Evolutionary conservation across 2,113 vertebrate species (phyloP), one percentile per base, ranked within the genome.

Genomic region (Pyrgilauda ruficollis): DNA sequence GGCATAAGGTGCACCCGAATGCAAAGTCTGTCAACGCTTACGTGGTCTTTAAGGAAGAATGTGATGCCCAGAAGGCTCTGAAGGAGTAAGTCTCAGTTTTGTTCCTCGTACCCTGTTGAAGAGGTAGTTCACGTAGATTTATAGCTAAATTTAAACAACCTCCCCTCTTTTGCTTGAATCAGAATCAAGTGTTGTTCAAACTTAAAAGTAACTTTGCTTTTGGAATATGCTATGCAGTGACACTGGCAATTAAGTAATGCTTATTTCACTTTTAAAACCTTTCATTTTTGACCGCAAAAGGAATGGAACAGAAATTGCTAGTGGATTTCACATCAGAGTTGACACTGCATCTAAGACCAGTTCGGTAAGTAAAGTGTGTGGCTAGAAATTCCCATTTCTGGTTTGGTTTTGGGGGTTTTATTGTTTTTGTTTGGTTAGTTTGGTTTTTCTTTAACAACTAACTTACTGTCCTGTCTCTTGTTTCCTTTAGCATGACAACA

Each of bases 11-110:
- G 73, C 99, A 99, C 86, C 98, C 99, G 1, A 98, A 98, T 59
- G 98, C 96, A 31, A 98, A 98, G 72, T 99, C 97, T 27, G 35
- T 99, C 33, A 99, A 99, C 18, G 99, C 99, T 23, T 99, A 99
- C 3, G 87, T 99, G 11, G 99, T 99, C n/a, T 99, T 99, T 90
- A 98, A 98, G 67, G 98, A 98, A 4, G 97, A 99, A 50, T 90
- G 93, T 1, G 97, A 96, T 9, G 99, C 98, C 10, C 7, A 61
- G 20, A 97, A 92, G 37, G 99, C 99, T 13, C 52, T 99, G 56
- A 94, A 98, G 52, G 98, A 98, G 99, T 99, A 94, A 96, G 82
- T 95, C 46, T 59, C 14, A 24, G 31, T 94, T 79, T 84, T 90
- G 31, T 87, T 87, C 44, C 44, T 86, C 8, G 3, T 80, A 41